Conservation (phyloP, 2,113 vertebrate species). For the Strix uralensis region DNA sequence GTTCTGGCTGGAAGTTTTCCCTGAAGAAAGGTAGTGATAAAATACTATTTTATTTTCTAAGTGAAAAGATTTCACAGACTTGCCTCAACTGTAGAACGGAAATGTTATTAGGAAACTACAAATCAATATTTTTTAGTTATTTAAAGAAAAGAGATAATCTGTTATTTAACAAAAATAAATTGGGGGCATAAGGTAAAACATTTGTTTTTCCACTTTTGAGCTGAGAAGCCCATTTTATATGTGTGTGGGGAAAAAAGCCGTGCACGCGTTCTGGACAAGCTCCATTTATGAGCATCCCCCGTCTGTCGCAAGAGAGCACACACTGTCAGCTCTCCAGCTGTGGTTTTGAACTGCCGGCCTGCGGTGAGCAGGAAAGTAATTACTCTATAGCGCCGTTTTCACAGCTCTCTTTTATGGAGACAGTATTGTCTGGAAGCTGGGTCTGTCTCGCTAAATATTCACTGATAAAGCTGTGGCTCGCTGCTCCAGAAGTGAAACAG, state of each 20-base stretch:
- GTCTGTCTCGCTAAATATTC: neutral
- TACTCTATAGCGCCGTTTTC: neutral
- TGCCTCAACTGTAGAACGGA: neutral
- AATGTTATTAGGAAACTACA: neutral
- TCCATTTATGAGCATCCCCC: neutral
- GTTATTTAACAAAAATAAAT: neutral
- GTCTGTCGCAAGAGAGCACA: neutral
- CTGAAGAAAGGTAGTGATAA: neutral
- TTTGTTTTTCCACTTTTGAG: neutral
- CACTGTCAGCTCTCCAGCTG: constrained; percentile 13
- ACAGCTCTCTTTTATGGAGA: constrained; percentile 2
- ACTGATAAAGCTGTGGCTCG: neutral
- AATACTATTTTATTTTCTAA: neutral
- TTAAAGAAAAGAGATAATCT: neutral
- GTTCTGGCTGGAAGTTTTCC: neutral
- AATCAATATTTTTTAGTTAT: neutral
- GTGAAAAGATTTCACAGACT: neutral
- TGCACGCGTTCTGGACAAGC: neutral
- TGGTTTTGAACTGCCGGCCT: neutral
- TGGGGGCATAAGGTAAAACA: neutral
- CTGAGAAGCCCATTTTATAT: neutral
- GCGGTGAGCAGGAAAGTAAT: neutral
- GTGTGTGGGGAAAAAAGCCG: neutral
- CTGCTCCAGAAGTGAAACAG: neutral
- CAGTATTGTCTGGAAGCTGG: neutral